Percentiles rank a stretch among this genome's conserved stretches.
These are phyloP conservation scores for Brachionus plicatilis DNA, from an alignment of 1,140 invertebrate genomes.

Conservation along the genomic window DNA sequence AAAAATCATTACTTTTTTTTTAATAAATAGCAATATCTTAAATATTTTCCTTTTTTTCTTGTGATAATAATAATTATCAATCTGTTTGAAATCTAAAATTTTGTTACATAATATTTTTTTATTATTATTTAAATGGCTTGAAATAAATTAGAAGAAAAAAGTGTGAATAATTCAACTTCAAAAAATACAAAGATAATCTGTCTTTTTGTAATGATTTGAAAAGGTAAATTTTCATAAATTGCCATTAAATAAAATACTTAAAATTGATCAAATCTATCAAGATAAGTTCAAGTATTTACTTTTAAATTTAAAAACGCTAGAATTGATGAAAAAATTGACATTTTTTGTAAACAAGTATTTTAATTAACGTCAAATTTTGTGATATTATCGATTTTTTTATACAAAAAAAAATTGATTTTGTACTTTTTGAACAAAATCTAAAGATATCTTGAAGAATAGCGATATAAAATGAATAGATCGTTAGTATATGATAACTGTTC, in stretches of 20 bases:
- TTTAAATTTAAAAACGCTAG: background rate
- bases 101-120: too few species aligned
- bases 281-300: background rate
- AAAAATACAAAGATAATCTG: background rate
- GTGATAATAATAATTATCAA: too few species aligned
- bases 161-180: background rate
- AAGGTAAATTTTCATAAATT: too few species aligned
- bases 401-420: background rate
- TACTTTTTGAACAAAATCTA: background rate
- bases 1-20: background rate
- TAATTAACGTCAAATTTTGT: background rate
- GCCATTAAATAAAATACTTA: background rate
- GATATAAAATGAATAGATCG: background rate
- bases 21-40: background rate
- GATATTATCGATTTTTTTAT: background rate
- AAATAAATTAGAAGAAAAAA: too few species aligned
- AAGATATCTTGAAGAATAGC: background rate
- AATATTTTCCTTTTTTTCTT: background rate
- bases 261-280: background rate
- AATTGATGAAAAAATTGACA: background rate
- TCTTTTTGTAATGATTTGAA: background rate
- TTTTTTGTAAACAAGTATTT: background rate
- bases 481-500: background rate
- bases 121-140: too few species aligned
- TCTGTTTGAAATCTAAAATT: too few species aligned